A percentile compares a stretch with the other conserved stretches of the same genome.
Evolutionary conservation across 1,140 invertebrate species (phyloP).

Genomic region (Octopus sinensis): DNA sequence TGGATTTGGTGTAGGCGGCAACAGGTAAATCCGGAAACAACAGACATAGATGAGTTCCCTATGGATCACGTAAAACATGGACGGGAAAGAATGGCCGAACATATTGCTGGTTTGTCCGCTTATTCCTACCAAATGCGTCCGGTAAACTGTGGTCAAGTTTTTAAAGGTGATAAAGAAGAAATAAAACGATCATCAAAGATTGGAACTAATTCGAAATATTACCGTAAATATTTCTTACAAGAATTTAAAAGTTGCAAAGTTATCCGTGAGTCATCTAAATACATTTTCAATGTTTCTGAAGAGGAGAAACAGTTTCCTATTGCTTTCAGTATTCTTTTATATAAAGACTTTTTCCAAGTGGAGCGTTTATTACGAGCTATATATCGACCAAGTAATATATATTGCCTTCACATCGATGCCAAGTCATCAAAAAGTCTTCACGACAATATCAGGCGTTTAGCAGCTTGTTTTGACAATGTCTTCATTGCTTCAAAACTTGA

Average conservation of each 20-base stretch:
- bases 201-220: background rate
- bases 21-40: background rate
- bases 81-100: background rate
- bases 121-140: background rate
- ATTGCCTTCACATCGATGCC: conserved; percentile 40
- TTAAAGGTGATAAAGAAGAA: background rate
- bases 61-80: background rate
- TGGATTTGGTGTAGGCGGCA: background rate
- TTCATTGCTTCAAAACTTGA: conserved; percentile 36
- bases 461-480: conserved; percentile 42
- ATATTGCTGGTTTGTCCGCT: background rate
- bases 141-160: background rate
- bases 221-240: background rate
- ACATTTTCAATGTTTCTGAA: conserved; percentile 4
- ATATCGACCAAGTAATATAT: conserved; percentile 37
- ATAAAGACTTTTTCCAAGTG: conserved; percentile 30
- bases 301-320: conserved; percentile 33
- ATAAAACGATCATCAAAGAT: conserved; percentile 3
- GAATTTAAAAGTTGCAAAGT: conserved; percentile 2
- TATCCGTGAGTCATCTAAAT: conserved; percentile 6
- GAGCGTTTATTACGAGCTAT: conserved; percentile 31
- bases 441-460: conserved; percentile 21
- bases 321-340: conserved; percentile 31
- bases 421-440: conserved; percentile 21
- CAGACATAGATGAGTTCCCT: background rate